phyloP scores from a whole-genome alignment of 1,140 invertebrate species.

The Trichoplusia ni region DNA sequence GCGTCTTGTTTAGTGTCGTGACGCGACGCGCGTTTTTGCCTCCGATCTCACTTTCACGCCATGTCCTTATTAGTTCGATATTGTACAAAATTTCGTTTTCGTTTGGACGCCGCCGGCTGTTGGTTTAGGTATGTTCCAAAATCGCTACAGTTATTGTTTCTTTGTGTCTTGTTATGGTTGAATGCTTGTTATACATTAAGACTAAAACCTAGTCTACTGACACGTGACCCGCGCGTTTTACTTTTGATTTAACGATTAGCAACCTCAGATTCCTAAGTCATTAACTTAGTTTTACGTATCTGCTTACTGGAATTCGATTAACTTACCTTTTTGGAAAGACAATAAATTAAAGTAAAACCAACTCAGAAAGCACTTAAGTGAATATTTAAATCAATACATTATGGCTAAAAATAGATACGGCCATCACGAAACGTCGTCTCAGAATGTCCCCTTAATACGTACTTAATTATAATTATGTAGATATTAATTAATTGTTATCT shows the following conservation, averaged over 20 bases:
- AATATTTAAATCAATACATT: too few relatives aligned
- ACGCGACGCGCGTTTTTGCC: constrained; percentile 46
- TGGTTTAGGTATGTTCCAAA: constrained; percentile 18
- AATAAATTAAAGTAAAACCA: too few relatives aligned
- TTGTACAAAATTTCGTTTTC: constrained; percentile 53
- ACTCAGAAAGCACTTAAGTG: too few relatives aligned
- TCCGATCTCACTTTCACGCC: constrained; percentile 64
- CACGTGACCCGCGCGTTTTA: constrained; percentile 14
- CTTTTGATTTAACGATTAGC: constrained; percentile 13
- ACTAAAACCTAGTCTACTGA: constrained; percentile 3
- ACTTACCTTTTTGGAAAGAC: too few relatives aligned
- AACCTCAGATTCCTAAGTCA: not conserved
- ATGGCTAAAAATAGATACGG: too few relatives aligned
- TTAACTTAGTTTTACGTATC: not conserved
- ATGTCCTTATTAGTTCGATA: constrained; percentile 61
- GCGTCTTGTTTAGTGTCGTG: constrained; percentile 40
- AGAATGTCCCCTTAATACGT: too few relatives aligned
- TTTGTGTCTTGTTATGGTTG: constrained; percentile 13
- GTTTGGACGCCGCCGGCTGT: constrained; percentile 34
- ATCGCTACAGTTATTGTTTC: constrained; percentile 1
- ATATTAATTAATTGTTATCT: too few relatives aligned
- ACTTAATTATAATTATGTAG: too few relatives aligned
- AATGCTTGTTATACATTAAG: constrained; percentile 18
- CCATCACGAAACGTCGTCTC: too few relatives aligned
- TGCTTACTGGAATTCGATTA: too few relatives aligned